These are phyloP conservation scores for Eristalis tenax DNA, from an alignment of 2,888 invertebrate species.

Conservation along the genomic window DNA sequence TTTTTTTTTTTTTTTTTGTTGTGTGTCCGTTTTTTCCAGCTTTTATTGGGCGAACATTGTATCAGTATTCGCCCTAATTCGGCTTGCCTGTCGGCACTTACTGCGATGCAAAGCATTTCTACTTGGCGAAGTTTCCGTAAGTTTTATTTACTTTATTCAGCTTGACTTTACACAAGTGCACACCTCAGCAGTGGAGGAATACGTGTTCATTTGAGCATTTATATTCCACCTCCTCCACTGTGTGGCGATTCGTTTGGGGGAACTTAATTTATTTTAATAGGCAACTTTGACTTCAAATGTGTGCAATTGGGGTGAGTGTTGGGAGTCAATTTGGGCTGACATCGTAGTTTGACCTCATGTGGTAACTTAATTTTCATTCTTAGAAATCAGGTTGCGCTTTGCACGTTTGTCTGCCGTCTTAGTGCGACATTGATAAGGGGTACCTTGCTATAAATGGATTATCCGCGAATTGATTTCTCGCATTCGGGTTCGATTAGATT, in stretches of 20 bases:
- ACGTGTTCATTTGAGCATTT: constrained; percentile 20
- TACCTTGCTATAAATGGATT: not conserved
- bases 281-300: constrained; percentile 22
- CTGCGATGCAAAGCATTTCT: constrained; percentile 10
- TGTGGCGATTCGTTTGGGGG: not conserved
- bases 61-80: constrained; percentile 3
- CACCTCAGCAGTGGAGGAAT: not conserved
- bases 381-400: not conserved
- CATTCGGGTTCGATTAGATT: not conserved
- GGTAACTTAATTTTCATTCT: not conserved
- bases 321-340: constrained; percentile 37
- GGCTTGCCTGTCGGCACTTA: not conserved
- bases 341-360: constrained; percentile 11
- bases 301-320: constrained; percentile 43
- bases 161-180: not conserved
- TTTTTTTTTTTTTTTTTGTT: not conserved
- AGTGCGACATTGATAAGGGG: not conserved
- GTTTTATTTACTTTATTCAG: not conserved
- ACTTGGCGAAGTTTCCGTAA: constrained; percentile 1
- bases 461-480: not conserved
- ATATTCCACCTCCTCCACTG: not conserved
- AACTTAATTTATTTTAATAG: constrained; percentile 48
- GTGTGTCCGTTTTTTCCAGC: not conserved
- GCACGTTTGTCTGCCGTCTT: not conserved
- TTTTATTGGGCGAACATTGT: not conserved